phyloP scores from a whole-genome alignment of 1,140 invertebrate genomes.

The Bathynomus jamesi region DNA sequence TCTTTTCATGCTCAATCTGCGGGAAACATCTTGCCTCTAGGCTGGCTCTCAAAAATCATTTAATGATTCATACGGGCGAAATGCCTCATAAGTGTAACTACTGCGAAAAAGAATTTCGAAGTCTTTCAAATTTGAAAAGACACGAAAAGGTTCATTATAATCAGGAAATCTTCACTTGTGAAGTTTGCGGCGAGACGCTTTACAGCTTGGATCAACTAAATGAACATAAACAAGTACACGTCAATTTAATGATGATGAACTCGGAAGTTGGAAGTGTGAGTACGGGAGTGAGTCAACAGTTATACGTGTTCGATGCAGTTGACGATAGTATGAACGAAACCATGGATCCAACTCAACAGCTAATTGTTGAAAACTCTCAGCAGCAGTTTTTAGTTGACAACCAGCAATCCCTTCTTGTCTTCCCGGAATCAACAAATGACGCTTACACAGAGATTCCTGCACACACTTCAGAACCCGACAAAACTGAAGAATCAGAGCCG shows the following conservation, averaged over 20 bases:
- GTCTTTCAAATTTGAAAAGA: conserved; percentile 29
- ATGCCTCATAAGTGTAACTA: conserved; percentile 30
- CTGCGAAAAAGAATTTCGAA: conserved; percentile 33
- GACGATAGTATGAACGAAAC: conserved; percentile 17
- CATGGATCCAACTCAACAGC: conserved; percentile 23
- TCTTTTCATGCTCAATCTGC: conserved; percentile 25
- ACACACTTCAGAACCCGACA: neutral
- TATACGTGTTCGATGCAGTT: conserved; percentile 28
- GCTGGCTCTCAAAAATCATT: conserved; percentile 31
- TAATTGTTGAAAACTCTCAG: conserved; percentile 23
- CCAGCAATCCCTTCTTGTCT: conserved; percentile 24
- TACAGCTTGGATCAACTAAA: conserved; percentile 16
- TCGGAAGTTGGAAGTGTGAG: conserved; percentile 19
- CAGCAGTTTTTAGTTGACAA: conserved; percentile 25
- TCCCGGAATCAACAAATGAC: conserved; percentile 19
- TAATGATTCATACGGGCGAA: conserved; percentile 28
- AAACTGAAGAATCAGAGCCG: neutral
- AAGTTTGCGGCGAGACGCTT: conserved; percentile 21
- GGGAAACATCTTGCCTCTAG: conserved; percentile 31
- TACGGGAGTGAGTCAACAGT: conserved; percentile 15
- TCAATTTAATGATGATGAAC: conserved; percentile 35
- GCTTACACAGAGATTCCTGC: conserved; percentile 19
- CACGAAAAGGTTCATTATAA: conserved; percentile 17
- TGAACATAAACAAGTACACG: conserved; percentile 30
- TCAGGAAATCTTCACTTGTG: conserved; percentile 19